Percentiles rank a stretch among this genome's conserved stretches.
phyloP scores from a whole-genome alignment of 1,140 invertebrate species.

The Trichomalopsis sarcophagae region DNA sequence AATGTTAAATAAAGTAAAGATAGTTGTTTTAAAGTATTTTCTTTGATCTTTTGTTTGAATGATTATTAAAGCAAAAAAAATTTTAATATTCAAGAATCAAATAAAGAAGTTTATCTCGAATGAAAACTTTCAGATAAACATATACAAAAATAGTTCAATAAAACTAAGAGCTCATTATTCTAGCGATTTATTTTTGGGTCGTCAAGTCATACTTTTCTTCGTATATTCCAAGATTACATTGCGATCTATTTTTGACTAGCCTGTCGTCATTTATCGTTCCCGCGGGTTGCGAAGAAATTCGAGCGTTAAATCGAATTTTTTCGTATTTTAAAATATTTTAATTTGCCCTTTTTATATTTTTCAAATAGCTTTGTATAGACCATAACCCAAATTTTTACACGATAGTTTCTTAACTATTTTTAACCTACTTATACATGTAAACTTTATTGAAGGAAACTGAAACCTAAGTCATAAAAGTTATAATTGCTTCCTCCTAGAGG shows the following conservation, averaged over 20 bases:
- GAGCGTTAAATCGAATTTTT: background rate
- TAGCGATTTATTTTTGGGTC: constrained; percentile 68
- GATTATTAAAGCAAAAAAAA: background rate
- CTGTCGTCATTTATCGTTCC: constrained; percentile 56
- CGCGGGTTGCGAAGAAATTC: constrained; percentile 52
- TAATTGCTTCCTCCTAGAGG: no score
- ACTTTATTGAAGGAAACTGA: no score
- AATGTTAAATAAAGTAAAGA: no score
- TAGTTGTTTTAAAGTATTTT: no score
- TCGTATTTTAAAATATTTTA: background rate
- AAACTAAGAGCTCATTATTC: constrained; percentile 60
- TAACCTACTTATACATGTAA: no score
- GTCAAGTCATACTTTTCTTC: constrained; percentile 67
- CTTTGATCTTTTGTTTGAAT: no score
- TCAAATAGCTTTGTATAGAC: background rate
- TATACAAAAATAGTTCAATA: background rate
- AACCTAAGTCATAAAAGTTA: no score
- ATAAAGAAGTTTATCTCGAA: background rate
- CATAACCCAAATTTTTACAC: no score
- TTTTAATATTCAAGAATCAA: background rate
- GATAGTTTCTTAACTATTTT: no score
- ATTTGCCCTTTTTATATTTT: background rate
- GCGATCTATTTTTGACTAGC: constrained; percentile 68
- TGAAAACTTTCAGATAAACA: background rate
- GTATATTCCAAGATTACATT: constrained; percentile 68